These are phyloP conservation scores for Melieria crassipennis DNA, from an alignment of 2,888 invertebrate genomes.

Conservation along the genomic window DNA sequence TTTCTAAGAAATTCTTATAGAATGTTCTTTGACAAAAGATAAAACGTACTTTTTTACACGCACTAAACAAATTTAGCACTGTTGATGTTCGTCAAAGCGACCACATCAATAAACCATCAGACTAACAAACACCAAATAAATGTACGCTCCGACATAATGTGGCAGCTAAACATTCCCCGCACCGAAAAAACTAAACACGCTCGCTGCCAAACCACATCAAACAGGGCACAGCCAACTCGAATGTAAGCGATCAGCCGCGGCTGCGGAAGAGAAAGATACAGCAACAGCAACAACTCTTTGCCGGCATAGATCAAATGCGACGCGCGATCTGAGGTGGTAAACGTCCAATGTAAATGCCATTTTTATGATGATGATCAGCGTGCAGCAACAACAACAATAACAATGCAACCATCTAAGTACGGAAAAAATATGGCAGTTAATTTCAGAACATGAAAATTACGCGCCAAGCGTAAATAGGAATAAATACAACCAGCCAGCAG, in stretches of 20 bases:
- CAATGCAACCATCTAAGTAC: not conserved
- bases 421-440: not conserved
- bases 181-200: slow-evolving; percentile 25
- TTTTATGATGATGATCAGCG: slow-evolving; percentile 16
- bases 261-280: too few species aligned
- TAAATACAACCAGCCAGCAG: too few species aligned
- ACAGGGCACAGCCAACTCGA: not conserved
- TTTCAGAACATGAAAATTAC: slow-evolving; percentile 9
- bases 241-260: too few species aligned
- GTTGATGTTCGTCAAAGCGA: slow-evolving; percentile 25
- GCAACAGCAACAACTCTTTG: not conserved
- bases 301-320: slow-evolving; percentile 15
- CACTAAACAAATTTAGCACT: not conserved
- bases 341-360: slow-evolving; percentile 10
- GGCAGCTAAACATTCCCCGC: not conserved
- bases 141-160: not conserved
- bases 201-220: slow-evolving; percentile 30
- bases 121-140: slow-evolving; percentile 11
- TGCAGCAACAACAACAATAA: not conserved
- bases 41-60: too few species aligned
- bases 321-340: slow-evolving; percentile 20
- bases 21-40: too few species aligned
- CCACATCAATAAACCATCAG: slow-evolving; percentile 16
- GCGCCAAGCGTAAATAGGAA: slow-evolving; percentile 1
- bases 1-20: too few species aligned